phyloP scores from a whole-genome alignment of 1,140 invertebrate species.

The Leucophenga varia region DNA sequence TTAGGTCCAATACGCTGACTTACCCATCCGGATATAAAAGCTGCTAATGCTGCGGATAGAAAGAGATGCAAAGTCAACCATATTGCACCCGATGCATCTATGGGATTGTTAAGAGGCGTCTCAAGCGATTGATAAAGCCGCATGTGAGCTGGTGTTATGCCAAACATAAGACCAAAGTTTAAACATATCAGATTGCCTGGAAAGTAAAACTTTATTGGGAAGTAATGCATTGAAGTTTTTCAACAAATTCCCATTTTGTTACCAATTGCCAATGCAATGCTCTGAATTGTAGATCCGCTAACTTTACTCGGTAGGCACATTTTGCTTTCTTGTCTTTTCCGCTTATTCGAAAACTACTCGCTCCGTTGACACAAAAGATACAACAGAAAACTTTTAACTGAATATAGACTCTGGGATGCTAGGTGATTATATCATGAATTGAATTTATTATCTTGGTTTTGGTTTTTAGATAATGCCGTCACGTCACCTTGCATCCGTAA shows the following conservation, averaged over 20 bases:
- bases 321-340: slow-evolving; percentile 11
- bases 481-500: neutral
- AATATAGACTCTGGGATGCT: no score
- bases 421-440: neutral
- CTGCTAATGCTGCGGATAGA: slow-evolving; percentile 31
- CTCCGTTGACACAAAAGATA: no score
- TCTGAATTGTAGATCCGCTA: slow-evolving; percentile 33
- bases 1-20: slow-evolving; percentile 41
- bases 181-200: slow-evolving; percentile 42
- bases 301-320: slow-evolving; percentile 38
- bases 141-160: slow-evolving; percentile 42
- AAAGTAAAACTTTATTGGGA: neutral
- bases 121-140: slow-evolving; percentile 31
- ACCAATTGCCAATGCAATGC: slow-evolving; percentile 35
- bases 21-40: slow-evolving; percentile 29
- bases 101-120: slow-evolving; percentile 28
- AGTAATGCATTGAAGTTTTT: neutral
- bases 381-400: no score
- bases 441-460: neutral
- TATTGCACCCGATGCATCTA: slow-evolving; percentile 25
- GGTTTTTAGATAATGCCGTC: no score
- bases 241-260: slow-evolving; percentile 5
- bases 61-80: slow-evolving; percentile 37
- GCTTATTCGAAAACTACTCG: no score
- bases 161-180: slow-evolving; percentile 45